phyloP scores from a whole-genome alignment of 2,888 invertebrate species.

The Steinernema carpocapsae region DNA sequence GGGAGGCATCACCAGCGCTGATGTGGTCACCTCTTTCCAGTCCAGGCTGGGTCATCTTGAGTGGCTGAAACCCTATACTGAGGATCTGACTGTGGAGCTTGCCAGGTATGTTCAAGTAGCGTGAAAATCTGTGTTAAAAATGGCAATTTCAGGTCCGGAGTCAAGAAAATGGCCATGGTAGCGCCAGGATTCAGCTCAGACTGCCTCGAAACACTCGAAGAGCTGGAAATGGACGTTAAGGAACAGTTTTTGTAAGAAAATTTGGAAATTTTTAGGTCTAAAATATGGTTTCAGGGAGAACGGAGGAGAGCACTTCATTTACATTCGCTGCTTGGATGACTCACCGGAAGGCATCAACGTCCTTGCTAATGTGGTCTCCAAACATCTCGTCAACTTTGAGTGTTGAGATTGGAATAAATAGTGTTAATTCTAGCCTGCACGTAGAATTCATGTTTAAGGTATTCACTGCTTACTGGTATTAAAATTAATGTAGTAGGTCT shows the following conservation, averaged over 20 bases:
- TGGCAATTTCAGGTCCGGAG: conserved; percentile 23
- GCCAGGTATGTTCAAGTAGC: conserved; percentile 27
- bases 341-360: conserved; percentile 37
- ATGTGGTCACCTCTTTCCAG: conserved; percentile 38
- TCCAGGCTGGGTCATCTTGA: conserved; percentile 36
- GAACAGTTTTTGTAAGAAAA: conserved; percentile 38
- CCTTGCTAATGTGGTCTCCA: conserved; percentile 26
- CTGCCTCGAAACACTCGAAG: conserved; percentile 41
- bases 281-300: conserved; percentile 16
- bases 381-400: conserved; percentile 18
- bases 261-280: neutral
- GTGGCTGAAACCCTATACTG: conserved; percentile 42
- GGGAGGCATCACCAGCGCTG: conserved; percentile 27
- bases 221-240: conserved; percentile 38
- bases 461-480: neutral
- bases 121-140: neutral
- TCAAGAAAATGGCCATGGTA: conserved; percentile 37
- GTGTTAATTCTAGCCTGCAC: neutral
- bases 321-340: conserved; percentile 40
- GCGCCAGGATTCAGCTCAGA: conserved; percentile 41
- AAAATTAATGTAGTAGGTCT: neutral
- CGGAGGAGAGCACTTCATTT: conserved; percentile 36
- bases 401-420: neutral
- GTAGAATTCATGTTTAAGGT: too few relatives aligned
- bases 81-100: conserved; percentile 39